Conservation (phyloP, 2,113 vertebrate species). For the Columba livia region DNA sequence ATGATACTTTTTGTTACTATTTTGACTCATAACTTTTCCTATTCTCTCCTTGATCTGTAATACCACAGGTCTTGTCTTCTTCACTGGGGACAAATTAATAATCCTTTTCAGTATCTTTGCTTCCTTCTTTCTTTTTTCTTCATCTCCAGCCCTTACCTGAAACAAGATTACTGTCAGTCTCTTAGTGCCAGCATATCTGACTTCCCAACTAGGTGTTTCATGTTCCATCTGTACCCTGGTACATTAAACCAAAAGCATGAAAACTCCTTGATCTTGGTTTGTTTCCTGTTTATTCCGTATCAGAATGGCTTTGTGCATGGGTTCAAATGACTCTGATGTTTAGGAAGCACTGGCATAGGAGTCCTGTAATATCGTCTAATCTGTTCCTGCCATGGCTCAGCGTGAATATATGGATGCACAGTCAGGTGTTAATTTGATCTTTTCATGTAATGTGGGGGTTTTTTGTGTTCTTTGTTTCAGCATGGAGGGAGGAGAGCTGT, state of each 20-base stretch:
- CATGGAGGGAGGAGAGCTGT: constrained; percentile 98
- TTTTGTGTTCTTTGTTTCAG: constrained; percentile 74
- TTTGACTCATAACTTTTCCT: background rate
- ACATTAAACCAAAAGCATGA: background rate
- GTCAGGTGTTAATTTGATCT: background rate
- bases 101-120: background rate
- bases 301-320: background rate
- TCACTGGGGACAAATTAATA: background rate
- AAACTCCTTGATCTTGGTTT: background rate
- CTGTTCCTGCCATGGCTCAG: background rate
- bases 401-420: background rate
- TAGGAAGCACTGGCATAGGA: background rate
- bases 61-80: background rate
- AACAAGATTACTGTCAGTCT: background rate
- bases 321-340: background rate
- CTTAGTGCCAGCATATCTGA: background rate
- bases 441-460: background rate
- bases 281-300: background rate
- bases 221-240: background rate
- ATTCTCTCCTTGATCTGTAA: background rate
- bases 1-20: background rate
- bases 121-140: background rate
- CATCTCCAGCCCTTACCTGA: background rate
- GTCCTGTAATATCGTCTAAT: background rate
- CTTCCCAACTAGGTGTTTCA: background rate